Percentiles rank a stretch among this genome's conserved stretches.
Evolutionary conservation across 2,113 vertebrate species (phyloP).

Genomic region (Indri indri): DNA sequence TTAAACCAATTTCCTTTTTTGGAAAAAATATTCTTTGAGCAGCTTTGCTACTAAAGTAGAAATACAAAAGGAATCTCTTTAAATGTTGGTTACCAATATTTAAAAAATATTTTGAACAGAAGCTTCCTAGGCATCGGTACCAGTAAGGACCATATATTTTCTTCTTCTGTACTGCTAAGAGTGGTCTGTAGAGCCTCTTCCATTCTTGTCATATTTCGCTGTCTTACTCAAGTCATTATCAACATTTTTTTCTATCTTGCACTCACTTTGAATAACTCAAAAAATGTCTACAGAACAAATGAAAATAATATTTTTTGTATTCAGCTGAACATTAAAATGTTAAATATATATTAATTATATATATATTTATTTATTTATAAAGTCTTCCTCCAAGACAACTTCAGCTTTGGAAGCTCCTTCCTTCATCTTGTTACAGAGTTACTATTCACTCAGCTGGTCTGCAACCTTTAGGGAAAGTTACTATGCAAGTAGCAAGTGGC

Average conservation of each 20-base stretch:
- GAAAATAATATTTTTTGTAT: background rate
- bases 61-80: background rate
- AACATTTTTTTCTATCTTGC: background rate
- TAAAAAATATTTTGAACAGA: background rate
- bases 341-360: background rate
- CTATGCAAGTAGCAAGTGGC: background rate
- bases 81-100: background rate
- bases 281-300: background rate
- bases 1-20: background rate
- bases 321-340: background rate
- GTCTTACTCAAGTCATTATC: background rate
- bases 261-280: background rate
- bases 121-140: background rate
- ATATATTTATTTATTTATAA: background rate
- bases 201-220: background rate
- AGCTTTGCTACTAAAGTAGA: constrained; percentile 18
- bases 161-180: background rate
- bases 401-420: background rate
- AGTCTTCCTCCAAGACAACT: background rate
- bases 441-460: background rate
- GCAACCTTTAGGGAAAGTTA: background rate
- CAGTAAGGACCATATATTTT: background rate
- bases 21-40: constrained; percentile 2
- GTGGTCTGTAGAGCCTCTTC: background rate
- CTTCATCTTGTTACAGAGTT: background rate